Percentiles rank a stretch among this genome's conserved stretches.
Conservation (phyloP, 2,113 vertebrate genomes). For the Bubo blakistoni region DNA sequence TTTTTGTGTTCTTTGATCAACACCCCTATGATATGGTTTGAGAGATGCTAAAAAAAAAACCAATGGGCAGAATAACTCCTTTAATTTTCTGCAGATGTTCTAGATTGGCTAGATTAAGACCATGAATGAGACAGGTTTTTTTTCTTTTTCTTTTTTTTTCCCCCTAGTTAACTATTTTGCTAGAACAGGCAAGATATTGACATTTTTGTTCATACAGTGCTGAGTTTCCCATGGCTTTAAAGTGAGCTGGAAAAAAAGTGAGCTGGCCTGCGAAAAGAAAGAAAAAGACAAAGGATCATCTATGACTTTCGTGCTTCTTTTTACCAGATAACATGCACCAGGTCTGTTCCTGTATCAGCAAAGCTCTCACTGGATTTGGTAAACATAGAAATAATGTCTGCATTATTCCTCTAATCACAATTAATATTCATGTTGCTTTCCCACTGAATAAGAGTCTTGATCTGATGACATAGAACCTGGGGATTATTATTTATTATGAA, state of each 20-base stretch:
- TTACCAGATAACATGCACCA: background rate
- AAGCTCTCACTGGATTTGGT: background rate
- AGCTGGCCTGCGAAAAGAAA: background rate
- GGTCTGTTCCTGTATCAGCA: background rate
- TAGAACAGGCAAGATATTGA: background rate
- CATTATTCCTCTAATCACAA: background rate
- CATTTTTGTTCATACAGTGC: background rate
- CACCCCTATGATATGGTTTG: background rate
- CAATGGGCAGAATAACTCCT: background rate
- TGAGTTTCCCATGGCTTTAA: background rate
- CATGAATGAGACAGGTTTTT: background rate
- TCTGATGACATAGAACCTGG: background rate
- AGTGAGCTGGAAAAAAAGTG: background rate
- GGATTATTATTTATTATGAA: background rate
- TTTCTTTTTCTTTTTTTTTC: background rate
- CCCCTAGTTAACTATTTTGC: background rate
- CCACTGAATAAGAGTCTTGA: background rate
- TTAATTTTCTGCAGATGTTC: background rate
- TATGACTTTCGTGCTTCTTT: background rate
- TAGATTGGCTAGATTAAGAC: background rate
- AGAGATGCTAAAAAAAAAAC: background rate
- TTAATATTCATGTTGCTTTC: background rate
- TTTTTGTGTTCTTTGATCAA: background rate
- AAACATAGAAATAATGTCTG: background rate
- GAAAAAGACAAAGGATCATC: background rate